phyloP scores from a whole-genome alignment of 2,113 vertebrate genomes.

The Maccullochella peelii region DNA sequence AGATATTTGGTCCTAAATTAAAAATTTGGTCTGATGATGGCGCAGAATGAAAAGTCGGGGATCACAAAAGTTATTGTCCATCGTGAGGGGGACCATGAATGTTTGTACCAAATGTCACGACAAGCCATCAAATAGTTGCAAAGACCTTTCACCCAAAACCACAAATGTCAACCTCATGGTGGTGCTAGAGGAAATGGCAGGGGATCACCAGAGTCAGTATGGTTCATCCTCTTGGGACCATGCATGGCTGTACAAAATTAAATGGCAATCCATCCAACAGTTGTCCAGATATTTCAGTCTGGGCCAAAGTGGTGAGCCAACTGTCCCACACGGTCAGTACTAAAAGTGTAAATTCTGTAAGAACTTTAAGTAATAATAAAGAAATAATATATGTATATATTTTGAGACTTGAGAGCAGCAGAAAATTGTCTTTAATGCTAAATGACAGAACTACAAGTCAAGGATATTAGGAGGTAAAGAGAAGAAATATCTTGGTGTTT shows the following conservation, averaged over 20 bases:
- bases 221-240: background rate
- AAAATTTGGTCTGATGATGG: background rate
- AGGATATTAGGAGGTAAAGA: background rate
- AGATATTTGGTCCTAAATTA: background rate
- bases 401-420: background rate
- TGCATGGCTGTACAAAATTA: background rate
- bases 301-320: background rate
- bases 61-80: background rate
- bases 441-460: background rate
- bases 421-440: background rate
- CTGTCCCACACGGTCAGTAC: background rate
- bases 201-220: fast-evolving
- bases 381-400: background rate
- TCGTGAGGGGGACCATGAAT: background rate
- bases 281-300: background rate
- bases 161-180: background rate
- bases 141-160: background rate
- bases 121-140: background rate
- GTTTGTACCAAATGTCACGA: background rate
- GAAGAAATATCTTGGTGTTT: conserved; percentile 4
- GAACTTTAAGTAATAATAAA: background rate
- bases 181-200: background rate
- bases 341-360: background rate
- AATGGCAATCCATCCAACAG: background rate
- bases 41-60: background rate